A percentile compares a stretch with the other conserved stretches of the same genome.
These are phyloP conservation scores for Balanococcus diminutus DNA, from an alignment of 2,888 invertebrate species.

Conservation along the genomic window DNA sequence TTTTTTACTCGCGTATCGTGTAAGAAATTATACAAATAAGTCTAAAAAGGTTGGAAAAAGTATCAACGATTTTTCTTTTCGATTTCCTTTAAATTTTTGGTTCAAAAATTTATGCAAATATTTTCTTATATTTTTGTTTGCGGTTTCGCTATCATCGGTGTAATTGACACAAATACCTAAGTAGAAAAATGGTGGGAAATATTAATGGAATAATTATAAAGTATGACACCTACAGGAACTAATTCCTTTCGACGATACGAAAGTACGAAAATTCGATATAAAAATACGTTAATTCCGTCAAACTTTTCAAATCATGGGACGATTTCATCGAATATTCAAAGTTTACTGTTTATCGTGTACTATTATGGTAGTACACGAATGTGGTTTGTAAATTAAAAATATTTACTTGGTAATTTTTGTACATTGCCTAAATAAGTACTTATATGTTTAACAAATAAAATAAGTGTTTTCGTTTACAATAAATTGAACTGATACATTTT, in stretches of 20 bases:
- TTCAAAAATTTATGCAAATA: no score
- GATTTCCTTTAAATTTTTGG: no score
- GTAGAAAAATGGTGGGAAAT: neutral
- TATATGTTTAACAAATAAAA: neutral
- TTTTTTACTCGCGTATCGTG: neutral
- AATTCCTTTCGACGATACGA: neutral
- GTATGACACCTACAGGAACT: neutral
- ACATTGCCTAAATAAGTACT: constrained; percentile 7
- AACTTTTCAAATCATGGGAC: neutral
- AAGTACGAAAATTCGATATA: neutral
- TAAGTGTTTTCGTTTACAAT: constrained; percentile 8
- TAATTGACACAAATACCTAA: no score
- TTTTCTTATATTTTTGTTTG: no score
- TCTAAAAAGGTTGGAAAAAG: no score
- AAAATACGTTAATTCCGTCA: neutral
- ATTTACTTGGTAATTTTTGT: constrained; percentile 12
- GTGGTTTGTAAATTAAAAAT: constrained; percentile 35
- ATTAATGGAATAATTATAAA: neutral
- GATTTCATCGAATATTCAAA: neutral
- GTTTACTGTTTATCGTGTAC: neutral
- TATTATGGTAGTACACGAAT: neutral
- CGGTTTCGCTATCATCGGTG: no score
- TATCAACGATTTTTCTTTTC: no score
- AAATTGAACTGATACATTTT: neutral
- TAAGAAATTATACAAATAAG: no score